These are phyloP conservation scores for Deroplatys truncata DNA, from an alignment of 2,888 invertebrate species.

Conservation along the genomic window DNA sequence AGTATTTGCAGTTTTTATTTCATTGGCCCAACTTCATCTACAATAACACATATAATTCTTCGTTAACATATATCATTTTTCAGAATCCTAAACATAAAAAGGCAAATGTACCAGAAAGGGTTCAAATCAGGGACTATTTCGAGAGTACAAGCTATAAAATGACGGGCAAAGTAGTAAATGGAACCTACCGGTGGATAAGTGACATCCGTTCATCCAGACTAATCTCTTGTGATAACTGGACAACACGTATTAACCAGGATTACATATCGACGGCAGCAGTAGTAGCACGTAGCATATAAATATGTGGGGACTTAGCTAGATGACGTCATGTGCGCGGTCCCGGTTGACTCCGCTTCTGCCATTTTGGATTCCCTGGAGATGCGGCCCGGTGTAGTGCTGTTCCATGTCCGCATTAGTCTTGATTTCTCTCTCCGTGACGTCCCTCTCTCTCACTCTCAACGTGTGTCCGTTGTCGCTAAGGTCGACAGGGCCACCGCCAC, in stretches of 20 bases:
- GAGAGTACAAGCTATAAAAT: too few species aligned
- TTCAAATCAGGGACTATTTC: too few species aligned
- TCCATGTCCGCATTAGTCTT: constrained; percentile 64
- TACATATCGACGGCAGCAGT: neutral
- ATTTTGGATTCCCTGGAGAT: constrained; percentile 45
- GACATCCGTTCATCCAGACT: neutral
- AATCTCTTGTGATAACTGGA: neutral
- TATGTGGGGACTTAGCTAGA: neutral
- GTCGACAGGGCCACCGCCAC: neutral
- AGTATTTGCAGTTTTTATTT: too few species aligned
- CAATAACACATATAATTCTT: too few species aligned
- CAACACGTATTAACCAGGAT: neutral
- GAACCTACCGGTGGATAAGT: neutral
- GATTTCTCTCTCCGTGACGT: constrained; percentile 48
- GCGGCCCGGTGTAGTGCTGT: constrained; percentile 52
- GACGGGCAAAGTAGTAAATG: neutral
- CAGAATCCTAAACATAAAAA: too few species aligned
- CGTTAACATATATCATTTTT: too few species aligned
- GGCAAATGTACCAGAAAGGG: too few species aligned
- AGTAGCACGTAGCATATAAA: neutral
- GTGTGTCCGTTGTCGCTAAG: neutral
- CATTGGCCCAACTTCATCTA: too few species aligned
- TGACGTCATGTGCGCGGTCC: neutral
- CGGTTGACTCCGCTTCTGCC: constrained; percentile 35
- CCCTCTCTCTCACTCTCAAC: neutral